phyloP scores from a whole-genome alignment of 2,888 invertebrate species.

The Troides aeacus region DNA sequence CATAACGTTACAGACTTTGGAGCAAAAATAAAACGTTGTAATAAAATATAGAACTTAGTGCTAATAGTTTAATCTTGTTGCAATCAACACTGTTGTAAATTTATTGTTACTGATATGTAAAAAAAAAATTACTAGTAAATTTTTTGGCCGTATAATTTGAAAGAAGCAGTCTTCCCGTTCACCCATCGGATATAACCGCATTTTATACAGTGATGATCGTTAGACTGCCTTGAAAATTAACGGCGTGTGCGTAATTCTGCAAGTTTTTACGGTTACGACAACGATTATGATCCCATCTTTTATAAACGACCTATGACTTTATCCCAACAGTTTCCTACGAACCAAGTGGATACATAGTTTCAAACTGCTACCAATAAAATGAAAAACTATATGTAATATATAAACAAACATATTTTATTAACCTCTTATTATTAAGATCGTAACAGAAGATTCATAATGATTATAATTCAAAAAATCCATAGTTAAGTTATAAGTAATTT shows the following conservation, averaged over 20 bases:
- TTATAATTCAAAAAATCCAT: too few relatives aligned
- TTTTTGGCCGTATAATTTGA: background rate
- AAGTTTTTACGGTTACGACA: conserved; percentile 75
- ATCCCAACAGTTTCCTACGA: conserved; percentile 13
- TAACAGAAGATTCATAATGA: too few relatives aligned
- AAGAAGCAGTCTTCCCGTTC: conserved; percentile 6
- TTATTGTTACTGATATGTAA: background rate
- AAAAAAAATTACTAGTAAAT: background rate
- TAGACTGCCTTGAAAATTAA: conserved; percentile 65
- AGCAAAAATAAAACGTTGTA: too few relatives aligned
- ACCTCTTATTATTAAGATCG: too few relatives aligned
- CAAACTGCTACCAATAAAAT: background rate
- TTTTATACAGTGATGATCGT: conserved; percentile 42
- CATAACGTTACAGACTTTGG: too few relatives aligned
- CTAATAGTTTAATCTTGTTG: background rate
- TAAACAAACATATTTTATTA: too few relatives aligned
- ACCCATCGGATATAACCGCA: conserved; percentile 13
- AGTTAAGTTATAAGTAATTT: too few relatives aligned
- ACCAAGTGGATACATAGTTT: conserved; percentile 18
- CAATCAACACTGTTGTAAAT: background rate
- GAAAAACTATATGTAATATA: background rate
- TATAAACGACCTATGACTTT: conserved; percentile 61
- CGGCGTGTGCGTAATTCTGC: conserved; percentile 65
- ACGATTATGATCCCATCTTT: conserved; percentile 68
- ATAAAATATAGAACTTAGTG: too few relatives aligned